A percentile compares a stretch with the other conserved stretches of the same genome.
Conservation (phyloP, 2,113 vertebrate genomes). For the Anoplopoma fimbria region DNA sequence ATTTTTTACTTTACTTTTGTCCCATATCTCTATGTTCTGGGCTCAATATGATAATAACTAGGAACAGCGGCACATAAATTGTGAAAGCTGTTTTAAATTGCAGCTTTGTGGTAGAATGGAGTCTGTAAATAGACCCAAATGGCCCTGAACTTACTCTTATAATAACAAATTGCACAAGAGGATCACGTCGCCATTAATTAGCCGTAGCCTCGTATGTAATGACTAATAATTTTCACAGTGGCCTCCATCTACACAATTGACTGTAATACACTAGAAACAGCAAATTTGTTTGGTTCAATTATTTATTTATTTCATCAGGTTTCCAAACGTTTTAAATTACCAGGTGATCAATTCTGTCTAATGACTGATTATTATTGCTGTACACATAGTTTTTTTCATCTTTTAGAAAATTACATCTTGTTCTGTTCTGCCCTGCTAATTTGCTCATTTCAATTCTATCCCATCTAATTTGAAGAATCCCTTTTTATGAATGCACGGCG, state of each 20-base stretch:
- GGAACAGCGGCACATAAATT: slow-evolving; percentile 8
- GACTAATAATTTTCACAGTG: slow-evolving; percentile 26
- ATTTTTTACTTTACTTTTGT: slow-evolving; percentile 20
- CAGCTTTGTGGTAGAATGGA: slow-evolving; percentile 32
- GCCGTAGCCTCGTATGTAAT: not conserved
- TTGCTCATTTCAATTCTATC: slow-evolving; percentile 55
- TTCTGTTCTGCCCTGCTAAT: slow-evolving; percentile 33
- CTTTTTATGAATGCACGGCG: slow-evolving; percentile 33
- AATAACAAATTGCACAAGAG: slow-evolving; percentile 33
- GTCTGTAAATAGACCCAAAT: slow-evolving; percentile 53
- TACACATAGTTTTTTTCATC: not conserved
- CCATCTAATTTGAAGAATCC: slow-evolving; percentile 42
- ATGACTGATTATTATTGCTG: slow-evolving; percentile 39
- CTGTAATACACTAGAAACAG: not conserved
- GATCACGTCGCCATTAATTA: slow-evolving; percentile 8
- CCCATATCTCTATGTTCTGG: slow-evolving; percentile 25
- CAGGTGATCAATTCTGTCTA: slow-evolving; percentile 27
- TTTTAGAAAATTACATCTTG: slow-evolving; percentile 15
- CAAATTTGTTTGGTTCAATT: slow-evolving; percentile 1
- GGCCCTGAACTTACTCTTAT: slow-evolving; percentile 38
- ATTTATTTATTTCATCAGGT: slow-evolving; percentile 34
- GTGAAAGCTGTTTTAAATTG: slow-evolving; percentile 42
- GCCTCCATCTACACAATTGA: slow-evolving; percentile 4
- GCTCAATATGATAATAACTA: slow-evolving; percentile 33
- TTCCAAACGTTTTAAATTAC: slow-evolving; percentile 49